Conservation (phyloP, 35 echinoderm and acorn worm genomes). For the Stichopus chloronotus region DNA sequence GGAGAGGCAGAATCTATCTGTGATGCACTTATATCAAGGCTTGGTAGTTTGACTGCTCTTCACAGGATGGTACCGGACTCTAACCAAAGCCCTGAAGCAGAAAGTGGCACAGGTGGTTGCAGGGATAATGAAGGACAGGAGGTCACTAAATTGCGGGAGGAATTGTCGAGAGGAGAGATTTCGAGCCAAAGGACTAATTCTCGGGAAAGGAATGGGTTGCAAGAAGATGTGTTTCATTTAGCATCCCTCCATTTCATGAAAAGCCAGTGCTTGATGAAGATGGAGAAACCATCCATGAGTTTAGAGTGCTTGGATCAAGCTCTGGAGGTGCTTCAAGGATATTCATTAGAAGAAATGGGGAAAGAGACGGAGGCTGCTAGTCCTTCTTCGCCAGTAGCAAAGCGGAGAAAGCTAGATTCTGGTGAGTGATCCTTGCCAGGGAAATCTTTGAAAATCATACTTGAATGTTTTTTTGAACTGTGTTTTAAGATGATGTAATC, state of each 20-base stretch:
- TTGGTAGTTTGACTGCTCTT: background rate
- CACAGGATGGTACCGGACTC: background rate
- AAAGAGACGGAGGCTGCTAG: background rate
- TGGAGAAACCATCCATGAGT: background rate
- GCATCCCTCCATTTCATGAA: constrained; percentile 18
- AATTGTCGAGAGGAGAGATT: background rate
- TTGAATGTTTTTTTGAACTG: background rate
- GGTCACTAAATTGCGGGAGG: background rate
- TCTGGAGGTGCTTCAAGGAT: constrained; percentile 30
- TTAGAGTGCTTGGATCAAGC: constrained; percentile 23
- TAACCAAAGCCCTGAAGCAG: background rate
- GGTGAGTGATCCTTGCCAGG: background rate
- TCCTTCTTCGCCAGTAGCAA: background rate
- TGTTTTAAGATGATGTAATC: too few species aligned
- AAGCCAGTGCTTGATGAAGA: constrained; percentile 51
- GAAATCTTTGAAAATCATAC: background rate
- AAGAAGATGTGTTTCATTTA: background rate
- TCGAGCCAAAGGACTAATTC: background rate
- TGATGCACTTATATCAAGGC: constrained; percentile 41
- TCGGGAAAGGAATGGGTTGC: background rate
- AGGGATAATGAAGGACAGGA: background rate
- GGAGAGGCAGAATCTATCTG: constrained; percentile 58
- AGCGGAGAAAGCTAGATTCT: constrained; percentile 44
- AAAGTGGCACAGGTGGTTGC: background rate
- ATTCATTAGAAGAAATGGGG: background rate